Conservation (phyloP, 30 jellyfish, hydroid and myxozoan genomes). For the Hydractinia echinata region DNA sequence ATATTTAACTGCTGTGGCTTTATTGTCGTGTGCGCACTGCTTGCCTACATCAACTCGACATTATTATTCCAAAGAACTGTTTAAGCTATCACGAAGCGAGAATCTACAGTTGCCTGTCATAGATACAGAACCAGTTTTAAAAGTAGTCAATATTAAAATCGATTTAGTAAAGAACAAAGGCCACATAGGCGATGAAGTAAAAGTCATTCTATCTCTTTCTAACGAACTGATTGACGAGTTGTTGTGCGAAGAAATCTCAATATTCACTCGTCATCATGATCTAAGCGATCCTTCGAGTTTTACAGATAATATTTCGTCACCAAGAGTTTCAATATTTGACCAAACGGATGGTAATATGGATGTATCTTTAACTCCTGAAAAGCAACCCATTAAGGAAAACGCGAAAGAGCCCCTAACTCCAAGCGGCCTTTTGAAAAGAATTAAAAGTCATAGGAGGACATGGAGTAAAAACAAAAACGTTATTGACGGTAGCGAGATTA, state of each 20-base stretch:
- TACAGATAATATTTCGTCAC: conserved; percentile 19
- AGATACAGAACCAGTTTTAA: conserved; percentile 54
- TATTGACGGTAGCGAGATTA: neutral
- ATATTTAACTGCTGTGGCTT: conserved; percentile 62
- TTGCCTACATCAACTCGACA: conserved; percentile 44
- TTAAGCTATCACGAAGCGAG: conserved; percentile 35
- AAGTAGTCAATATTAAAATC: conserved; percentile 44
- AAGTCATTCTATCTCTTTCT: conserved; percentile 35
- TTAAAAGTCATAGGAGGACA: conserved; percentile 36
- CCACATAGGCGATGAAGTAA: conserved; percentile 71
- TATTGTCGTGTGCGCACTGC: conserved; percentile 59
- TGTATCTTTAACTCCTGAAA: conserved; percentile 8
- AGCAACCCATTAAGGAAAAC: neutral
- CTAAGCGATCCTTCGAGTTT: conserved; percentile 17
- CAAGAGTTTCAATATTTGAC: conserved; percentile 1
- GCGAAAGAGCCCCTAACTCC: conserved; percentile 33
- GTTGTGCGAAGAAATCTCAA: conserved; percentile 38
- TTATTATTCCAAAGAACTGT: conserved; percentile 50
- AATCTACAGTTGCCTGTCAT: conserved; percentile 20
- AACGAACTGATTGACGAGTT: conserved; percentile 40
- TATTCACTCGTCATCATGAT: conserved; percentile 12
- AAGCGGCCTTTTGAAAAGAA: conserved; percentile 23
- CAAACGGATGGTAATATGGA: conserved; percentile 9
- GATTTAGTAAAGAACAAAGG: conserved; percentile 66
- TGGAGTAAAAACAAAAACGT: conserved; percentile 35